These are phyloP conservation scores for Sarcoramphus papa DNA, from an alignment of 2,797 vertebrate genomes.

Conservation along the genomic window DNA sequence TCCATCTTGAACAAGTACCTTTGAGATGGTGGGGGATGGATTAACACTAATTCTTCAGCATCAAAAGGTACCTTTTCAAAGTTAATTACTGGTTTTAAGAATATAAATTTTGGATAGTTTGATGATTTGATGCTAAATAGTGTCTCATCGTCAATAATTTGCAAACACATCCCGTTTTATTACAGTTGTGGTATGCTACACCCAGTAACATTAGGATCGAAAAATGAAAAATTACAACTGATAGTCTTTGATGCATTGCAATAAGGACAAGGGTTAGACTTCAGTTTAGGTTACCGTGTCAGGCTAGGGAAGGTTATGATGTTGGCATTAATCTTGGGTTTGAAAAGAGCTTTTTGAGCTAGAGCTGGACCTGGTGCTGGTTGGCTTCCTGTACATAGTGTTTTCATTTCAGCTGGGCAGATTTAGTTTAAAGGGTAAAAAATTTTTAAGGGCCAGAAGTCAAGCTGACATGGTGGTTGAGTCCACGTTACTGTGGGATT, in stretches of 20 bases:
- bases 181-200: background rate
- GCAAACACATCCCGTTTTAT: background rate
- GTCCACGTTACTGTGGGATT: background rate
- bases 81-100: background rate
- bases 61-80: background rate
- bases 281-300: background rate
- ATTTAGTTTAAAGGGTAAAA: background rate
- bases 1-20: constrained; percentile 85
- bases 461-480: background rate
- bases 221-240: background rate
- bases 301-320: background rate
- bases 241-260: background rate
- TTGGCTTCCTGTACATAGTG: background rate
- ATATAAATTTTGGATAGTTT: background rate
- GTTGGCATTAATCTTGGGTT: background rate
- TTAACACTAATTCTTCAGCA: background rate
- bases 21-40: background rate
- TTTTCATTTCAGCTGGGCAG: background rate
- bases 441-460: background rate
- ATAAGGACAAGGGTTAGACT: background rate
- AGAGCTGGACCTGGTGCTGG: background rate
- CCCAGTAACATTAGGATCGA: background rate
- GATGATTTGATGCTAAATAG: background rate
- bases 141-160: background rate
- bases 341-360: background rate